Base-by-base conservation (phyloP, 2,888 invertebrate genomes). In the Troides helena region DNA sequence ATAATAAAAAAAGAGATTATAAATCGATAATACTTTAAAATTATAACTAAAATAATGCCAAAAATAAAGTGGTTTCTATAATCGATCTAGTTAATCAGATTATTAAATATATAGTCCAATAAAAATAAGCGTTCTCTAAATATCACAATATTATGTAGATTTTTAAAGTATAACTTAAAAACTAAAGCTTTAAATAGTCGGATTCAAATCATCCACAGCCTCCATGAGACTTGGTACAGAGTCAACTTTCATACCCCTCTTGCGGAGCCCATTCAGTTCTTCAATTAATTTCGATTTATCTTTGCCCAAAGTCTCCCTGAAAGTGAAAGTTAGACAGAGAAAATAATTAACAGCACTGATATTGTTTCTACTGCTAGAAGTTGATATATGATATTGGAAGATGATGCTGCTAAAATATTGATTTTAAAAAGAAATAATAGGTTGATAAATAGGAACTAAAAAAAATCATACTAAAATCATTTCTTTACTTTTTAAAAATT, bases 221-320 rank as follows among this genome's bases (percentile, higher is more conserved):
- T 95, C 94, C 86, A 95, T 93, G 1, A 96, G 89, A 72, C 93
- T 92, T n/a, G 92, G 90, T 71, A 88, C 89, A 18, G 94, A 94
- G 72, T 94, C 94, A 3, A 94, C 94, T 77, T 94, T 94, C 83
- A 96, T 94, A n/a, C 96, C 96, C 78, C 94, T 93, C 75, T 92
- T 94, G 69, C 94, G 94, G 74, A 96, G 93, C 71, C 93, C 93
- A 63, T 92, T 90, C 70, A 96, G 81, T 73, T 95, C 94, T 71
- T 94, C 93, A 58, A 94, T 94, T 62, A 96, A 85, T 65, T 90
- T 90, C 39, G 94, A 87, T 74, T 94, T 94, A 78, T 96, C 95
- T 73, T 93, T 91, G 12, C 95, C 95, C 46, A 94, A 86, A 72
- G 94, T 93, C 87, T 94, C 94, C 94, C 94, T 94, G 83, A 25